These are phyloP conservation scores for Pelecanoides urinatrix DNA, from an alignment of 2,113 vertebrate genomes.

Conservation along the genomic window DNA sequence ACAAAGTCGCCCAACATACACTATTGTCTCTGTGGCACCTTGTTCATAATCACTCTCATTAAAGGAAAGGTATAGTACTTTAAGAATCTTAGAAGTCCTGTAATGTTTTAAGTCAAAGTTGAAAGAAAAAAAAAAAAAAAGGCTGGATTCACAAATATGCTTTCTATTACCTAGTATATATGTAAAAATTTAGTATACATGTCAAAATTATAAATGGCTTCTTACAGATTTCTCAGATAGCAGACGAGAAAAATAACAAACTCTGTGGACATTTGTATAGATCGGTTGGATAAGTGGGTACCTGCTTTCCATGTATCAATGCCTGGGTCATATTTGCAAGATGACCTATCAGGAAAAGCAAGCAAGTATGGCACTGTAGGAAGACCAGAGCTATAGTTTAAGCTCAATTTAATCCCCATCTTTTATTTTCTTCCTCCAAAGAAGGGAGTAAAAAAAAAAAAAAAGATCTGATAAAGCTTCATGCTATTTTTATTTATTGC, in stretches of 20 bases:
- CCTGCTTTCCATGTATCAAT: not conserved
- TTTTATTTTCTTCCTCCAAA: not conserved
- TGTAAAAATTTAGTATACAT: not conserved
- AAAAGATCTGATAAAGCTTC: not conserved
- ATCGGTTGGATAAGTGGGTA: not conserved
- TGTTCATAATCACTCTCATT: not conserved
- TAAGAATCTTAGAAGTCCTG: not conserved
- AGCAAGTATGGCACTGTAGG: not conserved
- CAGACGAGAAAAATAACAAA: slow-evolving; percentile 34
- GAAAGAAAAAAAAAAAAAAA: not conserved
- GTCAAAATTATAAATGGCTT: slow-evolving; percentile 14
- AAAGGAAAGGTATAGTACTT: not conserved
- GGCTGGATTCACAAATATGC: not conserved
- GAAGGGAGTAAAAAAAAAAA: not conserved
- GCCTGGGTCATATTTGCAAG: not conserved
- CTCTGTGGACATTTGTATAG: not conserved
- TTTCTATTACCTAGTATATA: not conserved
- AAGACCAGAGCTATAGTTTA: not conserved
- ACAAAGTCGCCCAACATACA: not conserved
- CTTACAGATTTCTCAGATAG: not conserved
- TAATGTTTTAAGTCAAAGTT: not conserved
- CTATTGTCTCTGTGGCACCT: not conserved
- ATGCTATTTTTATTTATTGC: not conserved
- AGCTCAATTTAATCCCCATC: not conserved
- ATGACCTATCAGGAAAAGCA: not conserved